Base-by-base conservation (phyloP, 2,888 invertebrate genomes). In the Eueremaeus valkanovi region DNA sequence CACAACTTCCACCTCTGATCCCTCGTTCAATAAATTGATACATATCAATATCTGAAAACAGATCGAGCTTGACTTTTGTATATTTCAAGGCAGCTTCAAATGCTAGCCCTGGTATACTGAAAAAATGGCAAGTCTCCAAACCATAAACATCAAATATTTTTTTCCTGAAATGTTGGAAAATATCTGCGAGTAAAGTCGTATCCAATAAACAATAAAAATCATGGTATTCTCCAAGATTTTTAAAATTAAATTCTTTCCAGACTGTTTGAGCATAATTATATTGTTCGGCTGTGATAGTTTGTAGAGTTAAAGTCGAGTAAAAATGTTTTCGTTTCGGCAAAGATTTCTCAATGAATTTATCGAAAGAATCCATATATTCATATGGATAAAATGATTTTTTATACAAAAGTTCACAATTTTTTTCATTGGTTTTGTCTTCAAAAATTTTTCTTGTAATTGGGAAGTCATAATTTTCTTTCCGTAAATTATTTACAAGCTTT, bases 131-230 rank as follows among this genome's bases (percentile, higher is more conserved):
- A 8, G 81, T 80, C 77, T 81, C 81, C 55, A 82, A 76, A 58
- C 79, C 70, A 74, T 81, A 81, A 31, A 77, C 76, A 33, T 78
- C 36, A 5, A 79, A 42, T 77, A 80, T 79, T 24, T 80, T 76
- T 36, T 79, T 75, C 76, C 81, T 77, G 76, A 82, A 82, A 24
- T 77, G 79, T 76, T 83, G 81, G 79, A 82, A 82, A 29, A 82
- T 79, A 80, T 82, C 80, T 29, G 80, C 80, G 31, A 82, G 78
- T n/a, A 81, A 76, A n/a, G 80, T 76, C 0, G 81, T 79, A 79
- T 81, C 81, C 31, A 80, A 79, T 68, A 77, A 79, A 68, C 79
- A 76, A 77, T 81, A 80, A 49, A 80, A 75, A 58, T 77, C 76
- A 33, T 77, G 75, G 74, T 81, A 81, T 66, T 81, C 78, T 55